Evolutionary conservation across 2,888 invertebrate genomes (phyloP).

Genomic region (Heliconius ethilla): DNA sequence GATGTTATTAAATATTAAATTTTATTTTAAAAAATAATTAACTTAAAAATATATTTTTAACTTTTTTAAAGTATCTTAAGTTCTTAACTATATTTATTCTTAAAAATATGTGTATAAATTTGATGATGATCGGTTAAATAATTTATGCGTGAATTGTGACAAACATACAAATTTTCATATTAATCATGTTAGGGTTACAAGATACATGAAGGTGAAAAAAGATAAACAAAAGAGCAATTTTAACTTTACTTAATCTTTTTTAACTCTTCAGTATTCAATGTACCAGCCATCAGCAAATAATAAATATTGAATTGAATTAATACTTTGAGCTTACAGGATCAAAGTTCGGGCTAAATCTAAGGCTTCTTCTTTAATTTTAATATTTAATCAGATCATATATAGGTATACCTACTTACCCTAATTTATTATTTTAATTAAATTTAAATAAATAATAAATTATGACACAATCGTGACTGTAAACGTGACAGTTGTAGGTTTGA

Average conservation of each 20-base stretch:
- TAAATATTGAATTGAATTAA: background rate
- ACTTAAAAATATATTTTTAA: too few relatives aligned
- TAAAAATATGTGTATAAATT: background rate
- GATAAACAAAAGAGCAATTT: background rate
- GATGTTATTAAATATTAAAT: too few relatives aligned
- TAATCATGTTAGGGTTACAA: background rate
- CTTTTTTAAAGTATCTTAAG: too few relatives aligned
- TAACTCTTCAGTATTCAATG: background rate
- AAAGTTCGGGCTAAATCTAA: background rate
- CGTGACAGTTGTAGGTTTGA: too few relatives aligned
- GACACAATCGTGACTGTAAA: too few relatives aligned
- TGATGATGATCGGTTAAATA: background rate
- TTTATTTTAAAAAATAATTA: too few relatives aligned
- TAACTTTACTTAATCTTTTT: background rate
- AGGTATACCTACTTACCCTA: too few relatives aligned
- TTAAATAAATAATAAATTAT: too few relatives aligned
- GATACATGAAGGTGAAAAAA: background rate
- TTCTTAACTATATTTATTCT: background rate
- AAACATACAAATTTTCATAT: background rate
- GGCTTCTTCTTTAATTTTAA: background rate
- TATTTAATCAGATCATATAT: background rate
- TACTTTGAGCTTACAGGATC: background rate
- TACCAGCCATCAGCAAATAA: background rate
- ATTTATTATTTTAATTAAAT: too few relatives aligned
- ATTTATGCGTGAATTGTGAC: background rate